phyloP scores from a whole-genome alignment of 2,113 vertebrate genomes.

The Larimichthys crocea region DNA sequence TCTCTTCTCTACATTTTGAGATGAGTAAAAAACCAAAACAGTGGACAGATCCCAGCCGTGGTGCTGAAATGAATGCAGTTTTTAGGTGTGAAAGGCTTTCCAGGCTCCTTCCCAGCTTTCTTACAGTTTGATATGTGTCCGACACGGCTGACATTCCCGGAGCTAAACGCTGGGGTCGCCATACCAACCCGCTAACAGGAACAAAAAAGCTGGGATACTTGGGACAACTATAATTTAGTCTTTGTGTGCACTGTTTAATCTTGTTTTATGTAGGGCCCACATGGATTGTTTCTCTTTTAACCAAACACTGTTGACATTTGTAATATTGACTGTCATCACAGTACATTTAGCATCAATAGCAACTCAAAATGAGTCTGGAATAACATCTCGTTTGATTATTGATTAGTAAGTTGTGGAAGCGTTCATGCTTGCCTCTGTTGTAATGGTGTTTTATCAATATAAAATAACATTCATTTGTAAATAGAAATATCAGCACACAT shows the following conservation, averaged over 20 bases:
- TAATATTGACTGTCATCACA: not conserved
- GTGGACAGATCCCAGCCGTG: not conserved
- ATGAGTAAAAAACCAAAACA: not conserved
- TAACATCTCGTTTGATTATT: not conserved
- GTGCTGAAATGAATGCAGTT: not conserved
- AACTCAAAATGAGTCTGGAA: not conserved
- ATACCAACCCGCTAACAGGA: conserved; percentile 63
- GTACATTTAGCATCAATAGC: not conserved
- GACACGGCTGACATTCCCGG: conserved; percentile 57
- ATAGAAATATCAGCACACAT: not conserved
- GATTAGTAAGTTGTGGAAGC: not conserved
- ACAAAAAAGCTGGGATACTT: conserved; percentile 50
- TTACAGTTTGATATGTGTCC: conserved; percentile 26
- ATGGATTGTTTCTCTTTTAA: not conserved
- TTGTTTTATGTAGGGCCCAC: not conserved
- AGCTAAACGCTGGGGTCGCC: conserved; percentile 43
- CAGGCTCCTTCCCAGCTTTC: not conserved
- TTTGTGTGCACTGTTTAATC: not conserved
- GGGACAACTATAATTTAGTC: conserved; percentile 47
- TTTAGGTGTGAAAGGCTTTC: conserved; percentile 21
- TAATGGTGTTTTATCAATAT: not conserved
- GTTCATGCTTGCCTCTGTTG: not conserved
- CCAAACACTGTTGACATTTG: not conserved
- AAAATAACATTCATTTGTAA: not conserved
- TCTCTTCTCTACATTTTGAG: not conserved